These are phyloP conservation scores for Pampusana beccarii DNA, from an alignment of 2,113 vertebrate genomes.

Conservation along the genomic window DNA sequence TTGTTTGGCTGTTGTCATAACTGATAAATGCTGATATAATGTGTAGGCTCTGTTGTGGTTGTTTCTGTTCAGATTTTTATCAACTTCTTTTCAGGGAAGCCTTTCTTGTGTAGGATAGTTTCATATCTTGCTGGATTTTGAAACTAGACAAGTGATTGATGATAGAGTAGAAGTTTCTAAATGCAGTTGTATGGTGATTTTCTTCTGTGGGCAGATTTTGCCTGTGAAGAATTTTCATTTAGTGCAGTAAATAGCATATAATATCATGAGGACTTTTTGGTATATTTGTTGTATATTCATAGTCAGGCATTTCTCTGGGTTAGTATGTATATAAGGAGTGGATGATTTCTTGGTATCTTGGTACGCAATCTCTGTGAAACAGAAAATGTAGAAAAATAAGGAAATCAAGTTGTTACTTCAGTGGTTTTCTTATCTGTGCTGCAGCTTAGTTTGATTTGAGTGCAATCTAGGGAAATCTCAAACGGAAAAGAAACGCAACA, in stretches of 20 bases:
- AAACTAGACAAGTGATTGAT: not conserved
- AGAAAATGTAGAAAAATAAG: not conserved
- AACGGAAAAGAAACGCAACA: not conserved
- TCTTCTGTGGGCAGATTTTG: not conserved
- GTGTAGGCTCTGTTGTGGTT: constrained; percentile 42
- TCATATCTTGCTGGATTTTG: not conserved
- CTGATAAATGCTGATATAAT: constrained; percentile 27
- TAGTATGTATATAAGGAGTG: not conserved
- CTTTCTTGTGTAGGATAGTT: constrained; percentile 5
- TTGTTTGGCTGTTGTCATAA: constrained; percentile 33
- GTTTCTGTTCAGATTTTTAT: constrained; percentile 36
- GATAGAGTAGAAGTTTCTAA: not conserved
- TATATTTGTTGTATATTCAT: not conserved
- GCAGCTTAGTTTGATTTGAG: not conserved
- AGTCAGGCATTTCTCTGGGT: not conserved
- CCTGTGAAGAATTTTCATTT: not conserved
- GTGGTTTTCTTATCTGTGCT: not conserved
- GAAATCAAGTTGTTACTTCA: not conserved
- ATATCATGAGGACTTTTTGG: not conserved
- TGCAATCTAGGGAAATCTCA: not conserved
- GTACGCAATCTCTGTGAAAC: not conserved
- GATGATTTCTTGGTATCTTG: not conserved
- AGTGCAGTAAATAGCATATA: not conserved
- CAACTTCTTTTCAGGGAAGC: constrained; percentile 27
- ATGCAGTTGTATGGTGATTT: not conserved